Conservation (phyloP, 2,113 vertebrate species). For the Erinaceus europaeus region DNA sequence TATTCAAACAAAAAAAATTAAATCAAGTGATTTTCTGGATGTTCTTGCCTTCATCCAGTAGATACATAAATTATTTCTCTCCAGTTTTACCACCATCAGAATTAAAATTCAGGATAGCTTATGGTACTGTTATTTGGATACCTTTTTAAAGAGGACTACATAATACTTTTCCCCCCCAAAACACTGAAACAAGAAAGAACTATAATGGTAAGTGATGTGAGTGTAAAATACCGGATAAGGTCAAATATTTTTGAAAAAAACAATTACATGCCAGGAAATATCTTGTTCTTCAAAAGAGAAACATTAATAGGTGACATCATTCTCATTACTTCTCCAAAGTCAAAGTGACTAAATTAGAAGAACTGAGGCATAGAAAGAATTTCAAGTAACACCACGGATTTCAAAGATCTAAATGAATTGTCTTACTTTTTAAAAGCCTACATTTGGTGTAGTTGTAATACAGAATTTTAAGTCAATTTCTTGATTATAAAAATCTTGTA, state of each 20-base stretch:
- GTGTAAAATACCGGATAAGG: conserved; percentile 7
- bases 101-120: background rate
- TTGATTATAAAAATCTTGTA: conserved; percentile 25
- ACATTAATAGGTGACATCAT: background rate
- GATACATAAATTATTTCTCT: background rate
- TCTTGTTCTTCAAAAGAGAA: conserved; percentile 27
- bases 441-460: background rate
- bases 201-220: conserved; percentile 41
- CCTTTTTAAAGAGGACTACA: background rate
- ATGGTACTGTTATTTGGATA: background rate
- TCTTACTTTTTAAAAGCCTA: background rate
- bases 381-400: background rate
- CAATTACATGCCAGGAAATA: conserved; percentile 38
- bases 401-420: background rate
- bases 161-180: background rate
- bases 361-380: background rate
- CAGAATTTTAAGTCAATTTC: conserved; percentile 28
- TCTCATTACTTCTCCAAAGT: background rate
- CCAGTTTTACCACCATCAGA: background rate
- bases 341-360: background rate
- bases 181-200: conserved; percentile 35
- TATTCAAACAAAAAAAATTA: background rate
- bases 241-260: conserved; percentile 25
- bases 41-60: background rate
- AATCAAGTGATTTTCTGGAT: background rate